Conservation (phyloP, 2,113 vertebrate genomes). For the Eublepharis macularius region DNA sequence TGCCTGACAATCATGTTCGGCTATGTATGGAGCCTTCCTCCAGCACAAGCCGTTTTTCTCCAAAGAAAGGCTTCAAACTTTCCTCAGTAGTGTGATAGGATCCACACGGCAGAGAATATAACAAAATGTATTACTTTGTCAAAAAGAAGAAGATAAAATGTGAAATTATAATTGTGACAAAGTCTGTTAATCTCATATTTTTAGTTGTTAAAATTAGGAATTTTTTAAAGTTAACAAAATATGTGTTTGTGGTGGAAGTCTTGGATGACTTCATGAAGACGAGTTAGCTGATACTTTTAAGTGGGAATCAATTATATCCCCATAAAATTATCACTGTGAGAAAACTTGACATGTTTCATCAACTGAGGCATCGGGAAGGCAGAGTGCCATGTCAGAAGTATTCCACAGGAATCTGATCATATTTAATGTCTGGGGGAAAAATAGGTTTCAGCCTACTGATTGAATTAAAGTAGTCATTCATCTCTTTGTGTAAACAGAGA, state of each 20-base stretch:
- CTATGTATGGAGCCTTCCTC: no score
- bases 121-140: neutral
- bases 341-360: conserved; percentile 63
- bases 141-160: neutral
- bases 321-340: conserved; percentile 67
- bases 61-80: no score
- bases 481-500: conserved; percentile 56
- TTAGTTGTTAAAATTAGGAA: neutral
- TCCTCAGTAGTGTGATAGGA: no score
- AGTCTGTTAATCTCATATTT: conserved; percentile 32
- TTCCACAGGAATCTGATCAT: conserved; percentile 69
- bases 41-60: no score
- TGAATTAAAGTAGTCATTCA: conserved; percentile 67
- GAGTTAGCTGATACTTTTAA: conserved; percentile 74
- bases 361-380: conserved; percentile 65
- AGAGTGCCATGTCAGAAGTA: conserved; percentile 68
- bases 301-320: conserved; percentile 73
- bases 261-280: conserved; percentile 69
- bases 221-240: conserved; percentile 60
- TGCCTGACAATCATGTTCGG: no score
- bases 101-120: neutral
- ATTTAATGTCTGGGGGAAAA: conserved; percentile 61
- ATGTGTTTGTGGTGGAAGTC: conserved; percentile 66
- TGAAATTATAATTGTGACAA: neutral
- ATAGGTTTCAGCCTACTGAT: conserved; percentile 40